A percentile compares a stretch with the other conserved stretches of the same genome.
These are phyloP conservation scores for Trachythela sp. DNA, from an alignment of 64 coral and sea anemone species.

Conservation along the genomic window DNA sequence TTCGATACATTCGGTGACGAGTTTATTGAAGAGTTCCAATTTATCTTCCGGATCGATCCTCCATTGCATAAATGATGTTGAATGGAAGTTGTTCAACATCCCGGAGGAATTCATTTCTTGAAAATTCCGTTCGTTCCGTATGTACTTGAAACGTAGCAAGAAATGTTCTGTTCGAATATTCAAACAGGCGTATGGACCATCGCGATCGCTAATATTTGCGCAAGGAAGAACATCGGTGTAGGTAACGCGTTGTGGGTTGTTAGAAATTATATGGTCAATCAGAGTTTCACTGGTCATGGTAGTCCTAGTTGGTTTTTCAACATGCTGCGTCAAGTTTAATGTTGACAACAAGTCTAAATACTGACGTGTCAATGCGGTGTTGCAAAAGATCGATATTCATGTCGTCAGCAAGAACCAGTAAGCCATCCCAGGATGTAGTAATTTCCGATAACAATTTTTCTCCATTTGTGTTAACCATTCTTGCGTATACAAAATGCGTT, in stretches of 20 bases:
- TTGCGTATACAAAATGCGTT: too few relatives aligned
- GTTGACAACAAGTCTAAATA: not conserved
- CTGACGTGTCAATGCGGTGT: not conserved
- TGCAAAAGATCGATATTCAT: conserved; percentile 11
- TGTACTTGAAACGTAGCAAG: not conserved
- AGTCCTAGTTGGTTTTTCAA: conserved; percentile 1
- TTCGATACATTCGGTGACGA: not conserved
- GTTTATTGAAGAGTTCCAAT: not conserved
- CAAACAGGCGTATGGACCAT: conserved; percentile 22
- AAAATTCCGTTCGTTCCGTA: not conserved
- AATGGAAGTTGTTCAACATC: not conserved
- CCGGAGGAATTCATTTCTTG: not conserved
- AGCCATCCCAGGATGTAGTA: conserved; percentile 6
- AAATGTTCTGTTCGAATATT: not conserved
- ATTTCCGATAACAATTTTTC: not conserved
- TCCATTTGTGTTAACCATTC: not conserved
- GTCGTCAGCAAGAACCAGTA: not conserved
- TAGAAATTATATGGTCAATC: conserved; percentile 26
- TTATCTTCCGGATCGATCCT: not conserved
- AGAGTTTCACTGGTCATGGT: not conserved
- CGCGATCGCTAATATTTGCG: conserved; percentile 11
- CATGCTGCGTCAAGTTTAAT: not conserved
- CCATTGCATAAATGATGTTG: not conserved
- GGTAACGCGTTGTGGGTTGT: not conserved
- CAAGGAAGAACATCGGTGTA: conserved; percentile 16